These are phyloP conservation scores for Oophaga sylvatica DNA, from an alignment of 2,797 vertebrate species.

Conservation along the genomic window DNA sequence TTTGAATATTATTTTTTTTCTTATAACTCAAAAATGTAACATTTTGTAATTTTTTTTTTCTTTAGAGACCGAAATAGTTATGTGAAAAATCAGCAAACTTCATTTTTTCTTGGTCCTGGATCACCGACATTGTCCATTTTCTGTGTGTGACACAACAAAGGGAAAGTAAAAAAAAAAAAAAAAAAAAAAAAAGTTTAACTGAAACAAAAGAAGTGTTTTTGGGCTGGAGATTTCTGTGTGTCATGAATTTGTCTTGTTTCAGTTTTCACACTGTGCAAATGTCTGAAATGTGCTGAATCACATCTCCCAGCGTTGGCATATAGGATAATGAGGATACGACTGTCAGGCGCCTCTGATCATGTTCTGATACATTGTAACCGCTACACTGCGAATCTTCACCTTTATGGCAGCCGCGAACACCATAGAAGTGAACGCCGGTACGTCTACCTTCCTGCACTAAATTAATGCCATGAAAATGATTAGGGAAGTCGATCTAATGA, in stretches of 20 bases:
- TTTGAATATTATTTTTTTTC: too few relatives aligned
- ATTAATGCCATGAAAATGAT: conserved; percentile 49
- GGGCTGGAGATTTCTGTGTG: not conserved
- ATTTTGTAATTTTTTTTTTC: not conserved
- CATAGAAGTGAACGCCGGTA: conserved; percentile 37
- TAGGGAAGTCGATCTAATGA: conserved; percentile 57
- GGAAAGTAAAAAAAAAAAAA: not conserved
- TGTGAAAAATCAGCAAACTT: not conserved
- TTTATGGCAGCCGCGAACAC: not conserved
- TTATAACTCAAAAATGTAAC: not conserved
- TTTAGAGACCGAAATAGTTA: not conserved
- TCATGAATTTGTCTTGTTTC: not conserved
- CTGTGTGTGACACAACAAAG: not conserved
- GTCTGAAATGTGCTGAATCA: conserved; percentile 40
- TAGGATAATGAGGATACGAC: conserved; percentile 46
- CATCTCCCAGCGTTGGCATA: not conserved
- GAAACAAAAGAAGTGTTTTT: not conserved
- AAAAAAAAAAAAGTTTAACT: not conserved
- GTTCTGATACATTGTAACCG: conserved; percentile 22
- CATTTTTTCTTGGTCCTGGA: not conserved
- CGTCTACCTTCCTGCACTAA: not conserved
- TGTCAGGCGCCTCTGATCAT: conserved; percentile 33
- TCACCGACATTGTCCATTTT: not conserved
- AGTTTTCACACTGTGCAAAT: not conserved
- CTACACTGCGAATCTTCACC: conserved; percentile 14